phyloP scores from a whole-genome alignment of 2,888 invertebrate genomes.

The Mylabris sibirica region DNA sequence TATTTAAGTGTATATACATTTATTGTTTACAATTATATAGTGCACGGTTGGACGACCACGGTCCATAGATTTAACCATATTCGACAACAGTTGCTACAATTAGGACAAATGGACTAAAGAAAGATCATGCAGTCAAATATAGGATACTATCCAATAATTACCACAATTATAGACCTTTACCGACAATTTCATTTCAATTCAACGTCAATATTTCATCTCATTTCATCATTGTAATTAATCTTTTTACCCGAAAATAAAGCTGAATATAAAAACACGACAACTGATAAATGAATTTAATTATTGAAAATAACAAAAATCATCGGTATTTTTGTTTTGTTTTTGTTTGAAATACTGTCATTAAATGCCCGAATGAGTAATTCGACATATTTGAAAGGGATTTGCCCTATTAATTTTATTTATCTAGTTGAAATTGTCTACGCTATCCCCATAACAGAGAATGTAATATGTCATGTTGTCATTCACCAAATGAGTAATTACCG shows the following conservation, averaged over 20 bases:
- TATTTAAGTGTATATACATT: conserved; percentile 31
- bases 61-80: conserved; percentile 36
- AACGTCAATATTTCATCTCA: conserved; percentile 15
- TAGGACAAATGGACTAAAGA: conserved; percentile 41
- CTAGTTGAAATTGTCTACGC: conserved; percentile 44
- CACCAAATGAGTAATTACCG: conserved; percentile 59
- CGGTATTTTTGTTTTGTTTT: neutral
- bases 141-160: conserved; percentile 35
- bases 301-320: neutral
- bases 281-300: neutral
- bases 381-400: conserved; percentile 36
- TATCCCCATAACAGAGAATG: conserved; percentile 49
- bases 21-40: conserved; percentile 48
- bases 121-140: conserved; percentile 36
- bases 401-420: conserved; percentile 44
- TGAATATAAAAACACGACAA: neutral
- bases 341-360: neutral
- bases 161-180: conserved; percentile 22
- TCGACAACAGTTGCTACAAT: conserved; percentile 45
- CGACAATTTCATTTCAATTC: conserved; percentile 16
- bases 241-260: neutral
- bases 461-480: conserved; percentile 60
- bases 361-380: conserved; percentile 23
- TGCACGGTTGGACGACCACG: conserved; percentile 46
- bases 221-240: neutral